Evolutionary conservation across 2,113 vertebrate genomes (phyloP), one percentile per base, ranked within the genome.

Genomic region (Aegithalos caudatus): DNA sequence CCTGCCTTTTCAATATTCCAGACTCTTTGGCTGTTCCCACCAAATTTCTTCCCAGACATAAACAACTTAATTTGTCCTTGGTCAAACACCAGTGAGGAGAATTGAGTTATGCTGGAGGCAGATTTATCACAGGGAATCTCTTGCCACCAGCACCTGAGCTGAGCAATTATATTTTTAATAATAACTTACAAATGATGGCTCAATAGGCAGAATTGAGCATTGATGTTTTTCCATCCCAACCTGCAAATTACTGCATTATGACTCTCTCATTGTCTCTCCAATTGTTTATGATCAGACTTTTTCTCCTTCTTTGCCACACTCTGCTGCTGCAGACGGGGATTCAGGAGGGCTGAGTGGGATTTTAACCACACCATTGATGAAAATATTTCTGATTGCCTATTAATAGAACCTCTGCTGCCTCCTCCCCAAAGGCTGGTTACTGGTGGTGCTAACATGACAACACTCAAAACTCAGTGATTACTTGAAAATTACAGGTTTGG

Each of bases 341-440:
- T 33, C 62, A 38, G 6, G 2, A 74, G 72, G 23, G 31, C 16
- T 27, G 42, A 12, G 37, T 7, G 69, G 54, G 81, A 53, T 80
- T 87, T 58, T 61, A 70, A 76, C 81, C 47, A 12, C 7, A 5
- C 29, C 69, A 33, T 27, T 33, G 62, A 79, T 58, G 16, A 50
- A 64, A 71, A 38, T 45, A 70, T 40, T 73, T 84, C 20, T 60
- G 58, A 27, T 47, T 72, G 54, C 21, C 3, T 25, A 25, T 70
- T 51, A 70, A 65, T 3, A 76, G 81, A 80, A 80, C 94, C 92
- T 85, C 61, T 94, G 84, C 96, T 96, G 96, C 95, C 95, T 89
- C 95, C 78, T 84, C 62, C 78, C 58, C 74, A 21, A 53, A 50
- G 17, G 48, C 72, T 61, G 93, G 77, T 28, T 50, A 4, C 81